phyloP scores from a whole-genome alignment of 2,888 invertebrate species.

The Epistrophe eligans region DNA sequence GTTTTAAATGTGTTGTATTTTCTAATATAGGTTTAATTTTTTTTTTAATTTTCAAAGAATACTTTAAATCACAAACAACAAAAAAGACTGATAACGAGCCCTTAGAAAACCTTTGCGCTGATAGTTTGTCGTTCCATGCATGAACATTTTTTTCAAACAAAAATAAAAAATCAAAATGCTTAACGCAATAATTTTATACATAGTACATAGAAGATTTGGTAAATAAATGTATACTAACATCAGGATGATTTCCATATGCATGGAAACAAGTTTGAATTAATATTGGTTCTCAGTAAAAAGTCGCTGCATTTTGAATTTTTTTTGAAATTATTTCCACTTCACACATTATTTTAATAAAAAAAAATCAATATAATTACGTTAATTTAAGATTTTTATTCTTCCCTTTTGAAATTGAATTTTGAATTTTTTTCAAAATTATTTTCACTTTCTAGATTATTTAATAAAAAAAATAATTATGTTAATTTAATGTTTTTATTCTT shows the following conservation, averaged over 20 bases:
- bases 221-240: slow-evolving; percentile 2
- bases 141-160: slow-evolving; percentile 31
- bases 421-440: not conserved
- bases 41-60: not conserved
- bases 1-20: not conserved
- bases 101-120: not conserved
- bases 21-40: not conserved
- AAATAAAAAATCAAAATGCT: slow-evolving; percentile 49
- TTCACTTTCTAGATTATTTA: not conserved
- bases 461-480: not conserved
- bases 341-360: not conserved
- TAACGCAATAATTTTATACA: slow-evolving; percentile 53
- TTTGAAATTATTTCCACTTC: not conserved
- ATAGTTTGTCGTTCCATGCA: slow-evolving; percentile 46
- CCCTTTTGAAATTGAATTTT: not conserved
- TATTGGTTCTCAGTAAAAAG: not conserved
- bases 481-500: not conserved
- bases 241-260: not conserved
- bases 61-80: not conserved
- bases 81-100: not conserved
- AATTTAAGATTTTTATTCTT: not conserved
- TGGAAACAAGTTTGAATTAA: not conserved
- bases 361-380: not conserved
- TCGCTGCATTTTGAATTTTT: slow-evolving; percentile 9
- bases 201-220: not conserved